A percentile compares a stretch with the other conserved stretches of the same genome.
Evolutionary conservation across 2,888 invertebrate species (phyloP).

Genomic region (Balanococcus diminutus): DNA sequence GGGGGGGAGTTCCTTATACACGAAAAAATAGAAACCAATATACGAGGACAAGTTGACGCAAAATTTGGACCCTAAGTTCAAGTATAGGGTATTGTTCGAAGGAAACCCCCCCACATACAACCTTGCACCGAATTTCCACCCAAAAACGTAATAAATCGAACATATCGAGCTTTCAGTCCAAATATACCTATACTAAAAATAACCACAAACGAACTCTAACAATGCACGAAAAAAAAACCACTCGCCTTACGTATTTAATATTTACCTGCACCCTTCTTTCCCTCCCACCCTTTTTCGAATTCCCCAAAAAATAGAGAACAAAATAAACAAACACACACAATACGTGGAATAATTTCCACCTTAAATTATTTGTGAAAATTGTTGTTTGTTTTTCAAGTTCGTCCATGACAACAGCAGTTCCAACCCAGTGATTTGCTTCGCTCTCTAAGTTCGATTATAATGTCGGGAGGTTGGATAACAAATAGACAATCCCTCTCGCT

Average conservation of each 20-base stretch:
- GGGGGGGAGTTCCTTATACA: too few relatives aligned
- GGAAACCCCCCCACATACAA: background rate
- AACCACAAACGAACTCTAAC: background rate
- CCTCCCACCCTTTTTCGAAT: background rate
- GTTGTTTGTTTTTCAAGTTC: slow-evolving; percentile 42
- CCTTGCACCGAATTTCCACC: background rate
- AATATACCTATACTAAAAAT: too few relatives aligned
- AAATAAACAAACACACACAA: background rate
- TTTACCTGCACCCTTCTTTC: background rate
- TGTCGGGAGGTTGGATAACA: slow-evolving; percentile 31
- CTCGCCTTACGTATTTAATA: background rate
- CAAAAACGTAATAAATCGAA: background rate
- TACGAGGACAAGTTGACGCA: too few relatives aligned
- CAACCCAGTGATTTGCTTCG: slow-evolving; percentile 39
- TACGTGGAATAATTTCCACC: slow-evolving; percentile 24
- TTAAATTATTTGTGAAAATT: slow-evolving; percentile 42
- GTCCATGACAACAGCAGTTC: slow-evolving; percentile 42
- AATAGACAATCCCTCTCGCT: slow-evolving; percentile 27
- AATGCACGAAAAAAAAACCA: background rate
- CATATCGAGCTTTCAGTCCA: too few relatives aligned
- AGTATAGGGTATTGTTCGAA: too few relatives aligned
- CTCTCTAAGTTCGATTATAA: slow-evolving; percentile 35
- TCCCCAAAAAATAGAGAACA: too few relatives aligned
- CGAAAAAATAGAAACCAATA: too few relatives aligned
- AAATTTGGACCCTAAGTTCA: too few relatives aligned